A percentile compares a stretch with the other conserved stretches of the same genome.
These are phyloP conservation scores for Pseudomugil tenellus DNA, from an alignment of 2,797 vertebrate genomes.

Conservation along the genomic window DNA sequence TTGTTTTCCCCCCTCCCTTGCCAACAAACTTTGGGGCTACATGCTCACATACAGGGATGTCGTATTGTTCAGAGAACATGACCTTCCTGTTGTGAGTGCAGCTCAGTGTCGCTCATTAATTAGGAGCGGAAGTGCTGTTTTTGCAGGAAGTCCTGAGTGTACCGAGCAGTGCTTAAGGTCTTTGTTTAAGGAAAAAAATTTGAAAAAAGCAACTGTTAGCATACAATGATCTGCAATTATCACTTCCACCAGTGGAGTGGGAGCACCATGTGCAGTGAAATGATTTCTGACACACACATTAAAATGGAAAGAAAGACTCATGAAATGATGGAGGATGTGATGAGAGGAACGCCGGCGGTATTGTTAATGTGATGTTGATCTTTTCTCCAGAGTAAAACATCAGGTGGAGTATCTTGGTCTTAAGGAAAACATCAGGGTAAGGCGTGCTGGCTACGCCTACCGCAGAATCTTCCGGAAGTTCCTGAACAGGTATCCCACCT, in stretches of 20 bases:
- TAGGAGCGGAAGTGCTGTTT: slow-evolving; percentile 69
- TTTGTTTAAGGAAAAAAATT: slow-evolving; percentile 63
- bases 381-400: slow-evolving; percentile 90
- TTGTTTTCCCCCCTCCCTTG: slow-evolving; percentile 29
- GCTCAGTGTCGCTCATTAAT: slow-evolving; percentile 66
- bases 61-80: slow-evolving; percentile 76
- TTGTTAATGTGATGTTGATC: slow-evolving; percentile 1
- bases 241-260: slow-evolving; percentile 17
- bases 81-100: slow-evolving; percentile 82
- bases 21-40: slow-evolving; percentile 24
- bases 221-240: slow-evolving; percentile 57
- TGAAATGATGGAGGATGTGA: background rate
- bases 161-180: slow-evolving; percentile 48
- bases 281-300: background rate
- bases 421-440: slow-evolving; percentile 97
- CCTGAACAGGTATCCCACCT: slow-evolving; percentile 88
- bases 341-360: background rate
- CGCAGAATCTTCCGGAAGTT: slow-evolving; percentile 95
- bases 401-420: slow-evolving; percentile 98
- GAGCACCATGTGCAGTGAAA: slow-evolving; percentile 1
- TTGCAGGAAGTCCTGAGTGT: slow-evolving; percentile 72
- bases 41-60: slow-evolving; percentile 60
- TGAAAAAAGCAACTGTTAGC: slow-evolving; percentile 41
- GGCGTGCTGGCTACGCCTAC: slow-evolving; percentile 97
- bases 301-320: background rate